Conservation (phyloP, 1,140 invertebrate genomes). For the Bombus consobrinus region DNA sequence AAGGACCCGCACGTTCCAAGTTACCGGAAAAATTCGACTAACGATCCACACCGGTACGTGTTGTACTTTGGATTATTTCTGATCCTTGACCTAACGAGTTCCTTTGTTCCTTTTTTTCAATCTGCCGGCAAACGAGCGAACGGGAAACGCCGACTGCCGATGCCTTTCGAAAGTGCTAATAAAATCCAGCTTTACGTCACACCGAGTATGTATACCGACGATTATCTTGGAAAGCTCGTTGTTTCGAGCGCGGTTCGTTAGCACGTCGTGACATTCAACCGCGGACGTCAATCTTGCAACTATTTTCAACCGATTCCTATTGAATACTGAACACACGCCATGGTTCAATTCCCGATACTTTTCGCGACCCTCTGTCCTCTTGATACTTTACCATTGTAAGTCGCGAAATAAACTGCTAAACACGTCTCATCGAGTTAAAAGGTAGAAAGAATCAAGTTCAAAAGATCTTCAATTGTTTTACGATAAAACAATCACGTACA, state of each 20-base stretch:
- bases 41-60: neutral
- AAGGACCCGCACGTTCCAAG: neutral
- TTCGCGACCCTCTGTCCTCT: neutral
- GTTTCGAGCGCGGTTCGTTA: constrained; percentile 19
- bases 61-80: neutral
- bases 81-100: constrained; percentile 18
- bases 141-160: neutral
- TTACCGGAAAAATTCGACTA: neutral
- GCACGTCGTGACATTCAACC: constrained; percentile 19
- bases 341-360: neutral
- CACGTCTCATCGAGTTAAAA: neutral
- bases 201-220: neutral
- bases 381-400: neutral
- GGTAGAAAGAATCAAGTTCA: neutral
- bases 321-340: neutral
- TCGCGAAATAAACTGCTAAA: neutral
- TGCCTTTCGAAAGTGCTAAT: neutral
- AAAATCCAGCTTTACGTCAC: constrained; percentile 27
- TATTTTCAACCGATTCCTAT: constrained; percentile 46
- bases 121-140: constrained; percentile 2
- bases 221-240: neutral
- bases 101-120: constrained; percentile 12
- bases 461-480: too few species aligned
- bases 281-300: constrained; percentile 31
- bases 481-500: too few species aligned